Evolutionary conservation across 2,888 invertebrate genomes (phyloP).

Genomic region (Miltochrista miniata): DNA sequence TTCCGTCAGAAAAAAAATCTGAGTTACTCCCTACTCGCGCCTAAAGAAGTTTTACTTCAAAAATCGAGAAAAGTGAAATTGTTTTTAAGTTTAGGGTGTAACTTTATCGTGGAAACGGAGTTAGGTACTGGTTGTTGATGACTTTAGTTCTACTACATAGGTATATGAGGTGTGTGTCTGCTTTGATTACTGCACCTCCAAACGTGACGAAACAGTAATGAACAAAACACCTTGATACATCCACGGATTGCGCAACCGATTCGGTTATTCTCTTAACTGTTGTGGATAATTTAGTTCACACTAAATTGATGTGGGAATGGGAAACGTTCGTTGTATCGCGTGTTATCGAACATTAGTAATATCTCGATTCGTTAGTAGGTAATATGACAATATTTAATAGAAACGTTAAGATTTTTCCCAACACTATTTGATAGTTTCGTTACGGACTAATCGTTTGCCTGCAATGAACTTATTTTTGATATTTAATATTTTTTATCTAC

Average conservation of each 20-base stretch:
- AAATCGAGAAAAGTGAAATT: too few relatives aligned
- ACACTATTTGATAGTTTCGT: not conserved
- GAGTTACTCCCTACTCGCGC: too few relatives aligned
- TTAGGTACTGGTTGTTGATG: not conserved
- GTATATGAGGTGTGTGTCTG: not conserved
- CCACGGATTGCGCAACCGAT: conserved; percentile 5
- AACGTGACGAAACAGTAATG: conserved; percentile 12
- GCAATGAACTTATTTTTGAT: too few relatives aligned
- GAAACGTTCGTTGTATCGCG: not conserved
- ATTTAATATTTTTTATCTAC: too few relatives aligned
- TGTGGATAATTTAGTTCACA: conserved; percentile 2
- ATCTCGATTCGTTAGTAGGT: not conserved
- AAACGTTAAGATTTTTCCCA: not conserved
- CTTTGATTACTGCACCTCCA: not conserved
- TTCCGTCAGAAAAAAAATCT: too few relatives aligned
- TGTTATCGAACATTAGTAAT: conserved; percentile 3
- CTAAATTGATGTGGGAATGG: conserved; percentile 7
- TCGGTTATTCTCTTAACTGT: conserved; percentile 1
- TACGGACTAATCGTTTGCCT: too few relatives aligned
- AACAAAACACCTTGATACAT: not conserved
- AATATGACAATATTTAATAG: not conserved
- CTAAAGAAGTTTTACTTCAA: too few relatives aligned
- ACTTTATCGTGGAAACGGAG: too few relatives aligned
- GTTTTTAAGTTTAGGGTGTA: too few relatives aligned
- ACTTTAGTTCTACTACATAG: not conserved